phyloP scores from a whole-genome alignment of 2,888 invertebrate genomes.

The Entomobrya multifasciata region DNA sequence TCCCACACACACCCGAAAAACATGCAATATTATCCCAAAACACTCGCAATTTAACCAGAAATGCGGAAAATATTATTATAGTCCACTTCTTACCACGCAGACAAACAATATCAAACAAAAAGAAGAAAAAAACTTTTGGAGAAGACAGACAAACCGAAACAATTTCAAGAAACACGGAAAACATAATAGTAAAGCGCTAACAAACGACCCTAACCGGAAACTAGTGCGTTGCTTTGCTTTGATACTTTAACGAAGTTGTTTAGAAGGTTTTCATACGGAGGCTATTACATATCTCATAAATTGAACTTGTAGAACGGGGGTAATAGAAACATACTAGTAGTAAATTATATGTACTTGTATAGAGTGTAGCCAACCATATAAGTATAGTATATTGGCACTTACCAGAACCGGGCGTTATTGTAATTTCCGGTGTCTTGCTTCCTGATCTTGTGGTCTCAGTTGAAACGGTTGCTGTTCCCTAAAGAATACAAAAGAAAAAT shows the following conservation, averaged over 20 bases:
- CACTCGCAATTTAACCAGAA: slow-evolving; percentile 16
- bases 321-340: slow-evolving; percentile 8
- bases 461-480: slow-evolving; percentile 77
- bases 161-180: not conserved
- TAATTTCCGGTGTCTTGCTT: slow-evolving; percentile 79
- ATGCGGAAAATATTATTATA: slow-evolving; percentile 8
- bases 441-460: slow-evolving; percentile 77
- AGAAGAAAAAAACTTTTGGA: not conserved
- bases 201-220: slow-evolving; percentile 32
- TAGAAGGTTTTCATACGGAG: not conserved
- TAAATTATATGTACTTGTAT: not conserved
- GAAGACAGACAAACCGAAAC: not conserved
- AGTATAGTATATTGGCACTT: slow-evolving; percentile 59
- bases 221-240: slow-evolving; percentile 9
- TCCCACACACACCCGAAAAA: no score
- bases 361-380: not conserved
- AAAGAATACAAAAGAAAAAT: slow-evolving; percentile 53
- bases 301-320: not conserved
- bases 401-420: slow-evolving; percentile 78
- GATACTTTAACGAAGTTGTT: slow-evolving; percentile 34
- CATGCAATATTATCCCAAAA: not conserved
- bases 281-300: not conserved
- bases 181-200: not conserved
- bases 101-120: slow-evolving; percentile 2
- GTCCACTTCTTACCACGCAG: slow-evolving; percentile 11